These are phyloP conservation scores for Drosophila orena DNA, from an alignment of 1,140 invertebrate species.

Conservation along the genomic window DNA sequence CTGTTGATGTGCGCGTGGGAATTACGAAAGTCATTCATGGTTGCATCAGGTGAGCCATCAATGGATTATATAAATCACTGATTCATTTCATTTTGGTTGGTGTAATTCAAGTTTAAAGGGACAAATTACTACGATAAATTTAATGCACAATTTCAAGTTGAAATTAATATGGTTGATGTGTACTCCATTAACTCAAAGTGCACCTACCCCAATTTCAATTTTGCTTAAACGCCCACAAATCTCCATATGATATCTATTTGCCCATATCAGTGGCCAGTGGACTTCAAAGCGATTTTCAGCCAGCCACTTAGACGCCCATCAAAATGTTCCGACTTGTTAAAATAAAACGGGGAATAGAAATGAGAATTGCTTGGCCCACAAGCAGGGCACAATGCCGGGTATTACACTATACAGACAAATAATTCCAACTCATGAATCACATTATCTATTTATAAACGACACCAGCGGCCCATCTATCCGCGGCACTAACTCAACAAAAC, in stretches of 20 bases:
- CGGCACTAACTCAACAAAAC: constrained; percentile 31
- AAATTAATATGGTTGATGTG: not conserved
- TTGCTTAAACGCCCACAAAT: constrained; percentile 49
- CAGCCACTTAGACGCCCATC: constrained; percentile 57
- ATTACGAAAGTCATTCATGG: constrained; percentile 63
- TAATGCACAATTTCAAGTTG: not conserved
- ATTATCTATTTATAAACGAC: constrained; percentile 75
- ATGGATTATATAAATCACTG: constrained; percentile 6
- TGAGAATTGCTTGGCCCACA: constrained; percentile 41
- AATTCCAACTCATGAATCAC: constrained; percentile 76
- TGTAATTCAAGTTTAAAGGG: too few relatives aligned
- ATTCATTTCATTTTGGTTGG: not conserved
- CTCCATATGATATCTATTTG: constrained; percentile 7
- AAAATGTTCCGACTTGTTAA: constrained; percentile 25
- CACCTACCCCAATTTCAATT: constrained; percentile 57
- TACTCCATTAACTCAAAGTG: constrained; percentile 6
- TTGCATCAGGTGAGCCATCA: constrained; percentile 16
- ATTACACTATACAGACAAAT: constrained; percentile 56
- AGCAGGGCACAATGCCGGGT: constrained; percentile 31
- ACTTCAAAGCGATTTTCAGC: constrained; percentile 44
- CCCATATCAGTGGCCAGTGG: constrained; percentile 10
- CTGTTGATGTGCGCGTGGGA: constrained; percentile 27
- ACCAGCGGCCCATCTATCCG: constrained; percentile 51
- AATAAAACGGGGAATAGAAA: constrained; percentile 23
- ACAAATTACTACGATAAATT: too few relatives aligned